Percentiles rank a stretch among this genome's conserved stretches.
Evolutionary conservation across 2,113 vertebrate species (phyloP).

Genomic region (Taurulus bubalis): DNA sequence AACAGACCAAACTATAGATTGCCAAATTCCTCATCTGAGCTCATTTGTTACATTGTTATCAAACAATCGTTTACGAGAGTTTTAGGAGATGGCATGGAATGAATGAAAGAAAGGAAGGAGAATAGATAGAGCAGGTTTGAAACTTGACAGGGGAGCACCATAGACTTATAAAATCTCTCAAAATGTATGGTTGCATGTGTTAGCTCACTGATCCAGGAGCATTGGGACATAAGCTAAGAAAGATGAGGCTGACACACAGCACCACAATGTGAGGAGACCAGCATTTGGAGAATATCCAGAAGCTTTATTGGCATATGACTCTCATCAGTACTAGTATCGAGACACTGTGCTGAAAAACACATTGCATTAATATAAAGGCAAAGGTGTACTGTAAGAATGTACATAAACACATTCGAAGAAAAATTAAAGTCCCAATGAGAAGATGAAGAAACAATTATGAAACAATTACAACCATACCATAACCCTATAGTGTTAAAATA

Average conservation of each 20-base stretch:
- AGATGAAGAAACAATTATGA: slow-evolving; percentile 37
- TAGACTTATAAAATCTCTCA: background rate
- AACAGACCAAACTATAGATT: slow-evolving; percentile 2
- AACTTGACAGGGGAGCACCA: background rate
- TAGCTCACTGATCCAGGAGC: background rate
- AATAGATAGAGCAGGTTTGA: background rate
- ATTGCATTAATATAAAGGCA: slow-evolving; percentile 11
- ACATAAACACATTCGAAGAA: background rate
- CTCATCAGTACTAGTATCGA: background rate
- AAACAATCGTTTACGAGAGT: background rate
- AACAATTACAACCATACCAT: slow-evolving; percentile 19
- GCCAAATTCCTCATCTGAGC: background rate
- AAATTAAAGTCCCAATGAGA: slow-evolving; percentile 17
- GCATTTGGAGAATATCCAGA: background rate
- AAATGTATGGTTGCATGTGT: background rate
- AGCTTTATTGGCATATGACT: background rate
- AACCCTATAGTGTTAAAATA: slow-evolving; percentile 20
- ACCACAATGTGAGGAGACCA: slow-evolving; percentile 15
- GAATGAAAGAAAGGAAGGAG: background rate
- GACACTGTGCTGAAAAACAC: slow-evolving; percentile 7
- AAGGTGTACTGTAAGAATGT: background rate
- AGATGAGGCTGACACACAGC: background rate
- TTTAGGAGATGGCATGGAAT: background rate
- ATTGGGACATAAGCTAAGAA: background rate
- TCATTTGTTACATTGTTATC: background rate